These are phyloP conservation scores for Agrilus mali DNA, from an alignment of 2,888 invertebrate species.

Conservation along the genomic window DNA sequence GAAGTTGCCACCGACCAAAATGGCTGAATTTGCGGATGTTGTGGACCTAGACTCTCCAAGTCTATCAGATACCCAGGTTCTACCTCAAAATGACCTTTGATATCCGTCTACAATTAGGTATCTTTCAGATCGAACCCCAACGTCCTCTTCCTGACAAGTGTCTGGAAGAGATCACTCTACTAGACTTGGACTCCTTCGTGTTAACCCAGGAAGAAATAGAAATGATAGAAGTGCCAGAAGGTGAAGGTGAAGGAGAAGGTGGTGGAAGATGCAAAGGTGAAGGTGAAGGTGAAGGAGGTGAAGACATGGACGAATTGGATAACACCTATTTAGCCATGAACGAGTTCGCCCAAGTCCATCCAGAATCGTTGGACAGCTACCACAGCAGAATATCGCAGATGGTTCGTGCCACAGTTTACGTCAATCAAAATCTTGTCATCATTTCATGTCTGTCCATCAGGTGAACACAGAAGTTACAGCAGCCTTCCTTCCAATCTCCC, in stretches of 20 bases:
- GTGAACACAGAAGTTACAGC: conserved; percentile 20
- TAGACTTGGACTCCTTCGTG: conserved; percentile 27
- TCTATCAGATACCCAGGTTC: conserved; percentile 45
- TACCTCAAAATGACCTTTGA: no score
- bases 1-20: conserved; percentile 14
- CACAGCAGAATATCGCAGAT: conserved; percentile 6
- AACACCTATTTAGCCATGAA: conserved; percentile 7
- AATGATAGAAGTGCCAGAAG: conserved; percentile 14
- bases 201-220: conserved; percentile 29
- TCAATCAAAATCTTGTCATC: no score
- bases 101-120: background rate
- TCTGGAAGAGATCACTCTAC: conserved; percentile 21
- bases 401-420: background rate
- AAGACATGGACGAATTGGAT: conserved; percentile 1
- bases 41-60: conserved; percentile 44
- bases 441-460: conserved; percentile 4
- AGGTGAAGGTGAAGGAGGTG: conserved; percentile 24
- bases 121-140: conserved; percentile 14
- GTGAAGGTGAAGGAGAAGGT: conserved; percentile 2
- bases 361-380: conserved; percentile 5
- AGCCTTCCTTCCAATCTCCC: conserved; percentile 15
- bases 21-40: conserved; percentile 17
- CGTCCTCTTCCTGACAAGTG: conserved; percentile 15
- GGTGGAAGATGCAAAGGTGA: conserved; percentile 23
- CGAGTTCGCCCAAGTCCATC: conserved; percentile 7